phyloP scores from a whole-genome alignment of 2,888 invertebrate species.

The Drosophila pullipes region DNA sequence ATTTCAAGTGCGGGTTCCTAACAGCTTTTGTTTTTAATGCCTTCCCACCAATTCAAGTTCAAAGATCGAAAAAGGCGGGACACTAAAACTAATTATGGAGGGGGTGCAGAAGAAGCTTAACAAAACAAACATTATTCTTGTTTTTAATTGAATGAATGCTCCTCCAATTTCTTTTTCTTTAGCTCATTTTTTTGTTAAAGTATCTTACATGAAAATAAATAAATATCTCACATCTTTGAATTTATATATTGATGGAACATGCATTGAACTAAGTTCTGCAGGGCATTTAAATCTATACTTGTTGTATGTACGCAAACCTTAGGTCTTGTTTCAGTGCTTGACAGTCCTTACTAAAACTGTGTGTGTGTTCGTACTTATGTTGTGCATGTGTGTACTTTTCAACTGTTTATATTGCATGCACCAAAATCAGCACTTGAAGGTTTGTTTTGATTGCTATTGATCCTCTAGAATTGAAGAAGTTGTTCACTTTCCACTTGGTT shows the following conservation, averaged over 20 bases:
- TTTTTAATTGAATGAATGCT: background rate
- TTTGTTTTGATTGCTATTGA: constrained; percentile 80
- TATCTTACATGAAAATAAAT: background rate
- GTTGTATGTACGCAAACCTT: background rate
- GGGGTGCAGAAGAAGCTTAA: background rate
- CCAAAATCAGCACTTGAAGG: constrained; percentile 77
- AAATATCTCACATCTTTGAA: background rate
- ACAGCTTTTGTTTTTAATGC: no score
- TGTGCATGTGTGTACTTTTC: constrained; percentile 51
- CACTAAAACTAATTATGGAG: background rate
- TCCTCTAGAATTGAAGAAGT: constrained; percentile 61
- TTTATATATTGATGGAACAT: background rate
- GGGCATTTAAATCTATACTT: constrained; percentile 37
- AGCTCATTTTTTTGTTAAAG: background rate
- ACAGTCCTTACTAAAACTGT: constrained; percentile 38
- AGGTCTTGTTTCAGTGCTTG: constrained; percentile 25
- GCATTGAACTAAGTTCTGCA: background rate
- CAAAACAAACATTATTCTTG: background rate
- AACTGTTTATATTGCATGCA: constrained; percentile 73
- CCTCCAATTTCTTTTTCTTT: background rate
- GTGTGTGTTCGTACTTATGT: constrained; percentile 8
- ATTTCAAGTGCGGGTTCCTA: no score
- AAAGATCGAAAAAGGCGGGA: no score
- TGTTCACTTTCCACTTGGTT: constrained; percentile 40
- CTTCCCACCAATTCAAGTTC: no score